Base-by-base conservation (phyloP, 2,797 vertebrate species). In the Carapus acus region DNA sequence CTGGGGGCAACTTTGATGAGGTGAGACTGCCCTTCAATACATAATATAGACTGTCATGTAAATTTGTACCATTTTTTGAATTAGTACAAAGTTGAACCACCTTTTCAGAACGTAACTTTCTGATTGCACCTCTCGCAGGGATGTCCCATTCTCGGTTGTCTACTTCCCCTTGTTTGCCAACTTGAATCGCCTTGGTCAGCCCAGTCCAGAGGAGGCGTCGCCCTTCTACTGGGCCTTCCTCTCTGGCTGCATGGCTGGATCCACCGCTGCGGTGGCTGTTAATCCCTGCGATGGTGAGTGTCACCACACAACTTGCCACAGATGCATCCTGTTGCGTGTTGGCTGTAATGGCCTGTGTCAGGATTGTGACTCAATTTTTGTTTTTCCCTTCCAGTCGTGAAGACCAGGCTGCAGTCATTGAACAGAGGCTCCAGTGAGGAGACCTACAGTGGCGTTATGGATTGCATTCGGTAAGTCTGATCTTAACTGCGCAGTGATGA, bases 121-220 rank as follows among this genome's bases (percentile, higher is more conserved):
- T 38, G 0, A 14, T 39, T 42, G 49, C 31, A n/a, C n/a, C n/a
- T n/a, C n/a, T 58, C 75, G 59, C 64, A 92, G 91, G 73, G 91
- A 92, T 34, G 89, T 92, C 27, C 91, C 91, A 1, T 92, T 92
- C 50, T 92, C 91, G 0, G 3, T 91, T 0, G 65, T 92, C 31
- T 92, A 92, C 78, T 92, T 92, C 53, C 90, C 91, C 0, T 79
- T 92, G 58, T 92, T 92, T 71, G 87, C 91, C 17, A 85, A 92
- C 65, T 61, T 92, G 52, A 89, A 92, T 74, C 68, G 62, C 1
- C 70, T 91, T 45, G 90, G 90, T 3, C 77, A 86, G 59, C 78
- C 78, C 4, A 71, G 82, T 6, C 68, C 77, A 0, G 74, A 84
- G 2, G 76, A 53, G 31, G 54, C 81, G 0, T 84, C 84, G 0